Base-by-base conservation (phyloP, 2,113 vertebrate genomes). In the Dipodomys ordii region DNA sequence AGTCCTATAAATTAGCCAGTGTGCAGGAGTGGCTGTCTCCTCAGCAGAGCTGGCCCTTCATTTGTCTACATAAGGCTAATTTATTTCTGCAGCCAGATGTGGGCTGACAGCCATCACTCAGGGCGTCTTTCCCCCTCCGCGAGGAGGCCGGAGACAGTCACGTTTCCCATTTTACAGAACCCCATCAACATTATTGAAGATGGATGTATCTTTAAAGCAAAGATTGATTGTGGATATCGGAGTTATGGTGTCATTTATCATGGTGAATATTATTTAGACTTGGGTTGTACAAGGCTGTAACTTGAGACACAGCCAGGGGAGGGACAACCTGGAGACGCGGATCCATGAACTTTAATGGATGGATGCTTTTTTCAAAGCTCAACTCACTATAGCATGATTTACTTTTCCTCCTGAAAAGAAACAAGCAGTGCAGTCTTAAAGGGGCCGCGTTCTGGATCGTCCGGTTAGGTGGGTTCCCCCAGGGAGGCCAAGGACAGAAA, bases 171-270 rank as follows among this genome's bases (percentile, higher is more conserved):
- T 98, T 98, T 98, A 98, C 98, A 99, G 99, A 99, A 99, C 98
- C 99, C 99, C 99, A 99, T 99, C 99, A 99, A 99, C 99, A 99
- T 99, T 99, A 99, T 98, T 98, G 98, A 99, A 99, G 99, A 99
- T 99, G 99, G 99, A 99, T 99, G 99, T 98, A 99, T 99, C 99
- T 99, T 99, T 99, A 99, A 99, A 99, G 99, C 99, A 98, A 99
- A 99, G 99, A 99, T 99, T 99, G 99, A 99, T 99, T 99, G 99
- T 99, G 99, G 99, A 99, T 99, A 99, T 99, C 98, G 98, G 99
- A 99, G 99, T 99, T 99, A 99, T 99, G 98, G 99, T 98, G 98
- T 98, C 99, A 99, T 99, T 99, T 99, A 99, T 99, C 99, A 99
- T 99, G 96, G 98, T 98, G 98, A 98, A 99, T 99, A 99, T 99